Conservation (phyloP, 2,113 vertebrate genomes). For the Phrynocephalus versicolor region DNA sequence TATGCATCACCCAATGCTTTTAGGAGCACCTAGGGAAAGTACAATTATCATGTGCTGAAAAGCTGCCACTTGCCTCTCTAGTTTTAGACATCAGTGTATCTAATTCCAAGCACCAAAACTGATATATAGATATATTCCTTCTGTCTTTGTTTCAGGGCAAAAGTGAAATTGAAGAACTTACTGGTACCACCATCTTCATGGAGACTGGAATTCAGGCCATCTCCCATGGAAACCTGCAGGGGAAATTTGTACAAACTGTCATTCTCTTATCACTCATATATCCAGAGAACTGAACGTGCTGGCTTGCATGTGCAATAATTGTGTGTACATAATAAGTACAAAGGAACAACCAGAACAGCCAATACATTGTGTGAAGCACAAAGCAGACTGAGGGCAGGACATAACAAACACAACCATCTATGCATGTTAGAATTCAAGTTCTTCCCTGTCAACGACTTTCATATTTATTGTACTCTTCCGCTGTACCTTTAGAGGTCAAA, state of each 20-base stretch:
- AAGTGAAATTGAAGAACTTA: conserved; percentile 51
- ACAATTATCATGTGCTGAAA: background rate
- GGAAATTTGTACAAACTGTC: background rate
- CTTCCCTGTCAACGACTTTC: background rate
- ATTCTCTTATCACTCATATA: background rate
- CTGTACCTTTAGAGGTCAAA: background rate
- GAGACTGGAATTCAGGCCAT: conserved; percentile 50
- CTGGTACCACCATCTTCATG: conserved; percentile 62
- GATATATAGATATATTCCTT: background rate
- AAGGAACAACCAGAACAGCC: conserved; percentile 32
- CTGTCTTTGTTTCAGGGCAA: background rate
- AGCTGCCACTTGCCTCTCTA: background rate
- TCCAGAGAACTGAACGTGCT: background rate
- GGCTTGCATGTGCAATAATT: background rate
- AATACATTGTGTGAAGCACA: conserved; percentile 44
- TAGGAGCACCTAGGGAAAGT: background rate
- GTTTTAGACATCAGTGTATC: background rate
- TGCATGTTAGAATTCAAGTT: background rate
- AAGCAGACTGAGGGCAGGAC: conserved; percentile 37
- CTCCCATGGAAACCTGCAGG: conserved; percentile 67
- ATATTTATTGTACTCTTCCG: background rate
- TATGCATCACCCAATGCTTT: background rate
- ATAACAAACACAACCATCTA: conserved; percentile 20
- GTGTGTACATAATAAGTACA: background rate
- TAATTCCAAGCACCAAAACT: background rate